Base-by-base conservation (phyloP, 64 coral and sea anemone species). In the Trachythela sp. region DNA sequence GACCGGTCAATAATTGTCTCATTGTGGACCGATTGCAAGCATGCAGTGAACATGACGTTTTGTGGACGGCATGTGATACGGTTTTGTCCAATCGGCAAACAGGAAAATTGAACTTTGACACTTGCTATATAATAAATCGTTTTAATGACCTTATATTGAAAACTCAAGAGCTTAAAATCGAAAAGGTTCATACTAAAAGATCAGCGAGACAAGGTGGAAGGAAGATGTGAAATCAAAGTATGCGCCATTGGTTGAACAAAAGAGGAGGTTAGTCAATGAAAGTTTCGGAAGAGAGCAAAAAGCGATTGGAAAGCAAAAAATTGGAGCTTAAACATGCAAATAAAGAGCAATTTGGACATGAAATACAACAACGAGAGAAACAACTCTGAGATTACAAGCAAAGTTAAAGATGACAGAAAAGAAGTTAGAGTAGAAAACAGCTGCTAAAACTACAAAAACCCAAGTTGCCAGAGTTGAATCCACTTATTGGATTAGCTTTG, bases 151-250 rank as follows among this genome's bases (percentile, higher is more conserved):
- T 91, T 11, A 41, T 86, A 34, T 39, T 39, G 17, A 11, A 90
- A 85, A 32, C 84, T 26, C 77, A 90, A 67, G 48, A 90, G 64
- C 36, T 85, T 40, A 85, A 90, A 85, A 70, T 90, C 10, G 89
- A 67, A 29, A 35, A 67, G 52, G 84, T 36, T 26, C 36, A 68
- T 40, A 70, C 52, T 2, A 13, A 51, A 20, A 30, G 90, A 60
- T 33, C 31, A 18, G 71, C 56, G 9, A 29, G 86, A 54, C 86
- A 92, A 88, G n/a, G n/a, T 92, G 86, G 90, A 86, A 91, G 35
- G 68, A 77, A 67, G 60, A 91, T 39, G 27, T 39, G 7, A 87
- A 91, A 70, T 49, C 71, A 34, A 56, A 54, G n/a, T 90, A 90
- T 86, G 22, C 41, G 54, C 54, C 26, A 29, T 54, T 91, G 3